These are phyloP conservation scores for Grantiella picta DNA, from an alignment of 2,113 vertebrate species.

Conservation along the genomic window DNA sequence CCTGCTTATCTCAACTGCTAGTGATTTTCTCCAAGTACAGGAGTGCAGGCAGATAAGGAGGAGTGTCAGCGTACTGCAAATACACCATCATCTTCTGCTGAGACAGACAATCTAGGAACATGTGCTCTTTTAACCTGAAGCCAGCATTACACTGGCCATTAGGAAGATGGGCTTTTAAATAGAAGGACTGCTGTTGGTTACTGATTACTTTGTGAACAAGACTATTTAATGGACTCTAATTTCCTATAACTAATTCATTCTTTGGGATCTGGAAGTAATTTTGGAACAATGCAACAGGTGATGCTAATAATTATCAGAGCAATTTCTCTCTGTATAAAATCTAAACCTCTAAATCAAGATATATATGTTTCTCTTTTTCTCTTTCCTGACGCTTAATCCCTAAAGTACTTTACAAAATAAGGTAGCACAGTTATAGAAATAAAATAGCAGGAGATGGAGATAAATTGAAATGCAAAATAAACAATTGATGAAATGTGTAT, in stretches of 20 bases:
- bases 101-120: not conserved
- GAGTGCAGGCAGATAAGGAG: constrained; percentile 5
- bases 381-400: not conserved
- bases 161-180: not conserved
- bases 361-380: not conserved
- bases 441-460: not conserved
- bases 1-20: not conserved
- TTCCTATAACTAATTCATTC: constrained; percentile 10
- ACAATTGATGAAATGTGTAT: not conserved
- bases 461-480: constrained; percentile 5
- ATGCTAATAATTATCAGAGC: not conserved
- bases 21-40: constrained; percentile 1
- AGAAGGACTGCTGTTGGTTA: not conserved
- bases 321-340: not conserved
- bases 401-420: not conserved
- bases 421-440: not conserved
- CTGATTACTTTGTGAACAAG: not conserved
- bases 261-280: not conserved
- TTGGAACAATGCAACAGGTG: not conserved
- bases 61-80: not conserved
- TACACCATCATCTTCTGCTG: not conserved
- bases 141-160: not conserved
- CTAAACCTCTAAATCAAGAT: not conserved
- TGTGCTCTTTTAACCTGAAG: not conserved
- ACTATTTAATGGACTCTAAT: not conserved